Evolutionary conservation across 2,888 invertebrate genomes (phyloP).

Genomic region (Cephus nigrinus): DNA sequence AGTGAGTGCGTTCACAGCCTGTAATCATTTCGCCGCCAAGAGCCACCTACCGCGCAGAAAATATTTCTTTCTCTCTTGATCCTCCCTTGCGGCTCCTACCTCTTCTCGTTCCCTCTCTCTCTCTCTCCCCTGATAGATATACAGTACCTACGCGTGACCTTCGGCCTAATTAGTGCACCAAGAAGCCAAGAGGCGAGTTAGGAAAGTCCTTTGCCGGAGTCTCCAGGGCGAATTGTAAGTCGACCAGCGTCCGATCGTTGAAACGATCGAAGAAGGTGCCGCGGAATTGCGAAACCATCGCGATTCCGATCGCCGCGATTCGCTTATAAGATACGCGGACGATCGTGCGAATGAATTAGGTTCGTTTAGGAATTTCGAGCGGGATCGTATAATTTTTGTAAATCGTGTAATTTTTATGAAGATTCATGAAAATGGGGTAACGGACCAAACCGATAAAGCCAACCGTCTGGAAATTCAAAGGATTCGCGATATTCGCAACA

Average conservation of each 20-base stretch:
- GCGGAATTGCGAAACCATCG: neutral
- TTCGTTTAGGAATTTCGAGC: too few species aligned
- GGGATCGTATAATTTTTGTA: too few species aligned
- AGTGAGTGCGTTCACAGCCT: conserved; percentile 55
- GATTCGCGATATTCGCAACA: neutral
- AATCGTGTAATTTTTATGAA: neutral
- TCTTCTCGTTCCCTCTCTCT: neutral
- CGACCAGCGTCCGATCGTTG: neutral
- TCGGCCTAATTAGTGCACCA: conserved; percentile 38
- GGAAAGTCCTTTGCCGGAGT: neutral
- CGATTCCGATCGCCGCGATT: neutral
- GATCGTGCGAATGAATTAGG: neutral
- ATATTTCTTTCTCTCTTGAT: conserved; percentile 18
- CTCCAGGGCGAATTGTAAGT: neutral
- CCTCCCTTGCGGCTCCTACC: conserved; percentile 28
- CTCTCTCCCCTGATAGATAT: neutral
- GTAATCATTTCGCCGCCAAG: conserved; percentile 62
- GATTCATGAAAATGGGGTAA: neutral
- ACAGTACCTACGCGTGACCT: conserved; percentile 12
- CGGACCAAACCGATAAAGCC: rapidly evolving
- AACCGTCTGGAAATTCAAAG: neutral
- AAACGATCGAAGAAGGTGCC: neutral
- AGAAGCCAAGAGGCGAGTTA: neutral
- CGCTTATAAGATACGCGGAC: neutral
- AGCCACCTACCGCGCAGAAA: conserved; percentile 58